Evolutionary conservation across 1,140 invertebrate genomes (phyloP).

Genomic region (Kradibia gibbosae): DNA sequence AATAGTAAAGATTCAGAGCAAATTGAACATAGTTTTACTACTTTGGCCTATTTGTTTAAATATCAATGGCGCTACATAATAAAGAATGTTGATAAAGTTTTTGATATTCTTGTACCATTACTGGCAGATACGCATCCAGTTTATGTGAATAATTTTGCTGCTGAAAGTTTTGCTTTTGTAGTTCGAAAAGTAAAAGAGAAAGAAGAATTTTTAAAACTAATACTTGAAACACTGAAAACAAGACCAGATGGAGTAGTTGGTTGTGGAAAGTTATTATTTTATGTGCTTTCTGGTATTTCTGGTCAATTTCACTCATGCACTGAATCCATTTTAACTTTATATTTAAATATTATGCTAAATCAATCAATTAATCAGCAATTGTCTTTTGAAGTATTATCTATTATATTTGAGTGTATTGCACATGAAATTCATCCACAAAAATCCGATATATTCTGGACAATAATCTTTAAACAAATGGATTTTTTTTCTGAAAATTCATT

Average conservation of each 20-base stretch:
- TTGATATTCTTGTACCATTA: constrained; percentile 83
- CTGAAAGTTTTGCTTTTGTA: constrained; percentile 94
- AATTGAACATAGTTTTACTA: constrained; percentile 86
- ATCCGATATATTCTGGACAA: constrained; percentile 76
- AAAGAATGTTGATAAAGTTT: constrained; percentile 83
- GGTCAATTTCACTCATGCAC: constrained; percentile 88
- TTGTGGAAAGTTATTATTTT: constrained; percentile 87
- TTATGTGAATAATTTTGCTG: constrained; percentile 93
- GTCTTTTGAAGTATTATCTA: constrained; percentile 77
- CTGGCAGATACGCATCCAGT: constrained; percentile 80
- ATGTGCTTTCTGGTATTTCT: constrained; percentile 85
- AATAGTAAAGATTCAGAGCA: constrained; percentile 85
- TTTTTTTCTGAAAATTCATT: constrained; percentile 58
- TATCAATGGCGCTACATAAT: constrained; percentile 87
- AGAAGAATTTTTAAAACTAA: constrained; percentile 80
- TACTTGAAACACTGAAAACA: constrained; percentile 79
- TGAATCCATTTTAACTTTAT: constrained; percentile 76
- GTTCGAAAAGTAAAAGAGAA: constrained; percentile 90
- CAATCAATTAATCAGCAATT: constrained; percentile 73
- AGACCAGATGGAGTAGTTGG: constrained; percentile 80
- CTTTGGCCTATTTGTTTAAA: constrained; percentile 92
- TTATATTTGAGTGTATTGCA: constrained; percentile 76
- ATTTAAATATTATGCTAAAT: constrained; percentile 76
- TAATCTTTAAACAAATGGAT: constrained; percentile 61
- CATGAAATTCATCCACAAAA: constrained; percentile 76